These are phyloP conservation scores for Siniperca scherzeri DNA, from an alignment of 2,797 vertebrate genomes.

Conservation along the genomic window DNA sequence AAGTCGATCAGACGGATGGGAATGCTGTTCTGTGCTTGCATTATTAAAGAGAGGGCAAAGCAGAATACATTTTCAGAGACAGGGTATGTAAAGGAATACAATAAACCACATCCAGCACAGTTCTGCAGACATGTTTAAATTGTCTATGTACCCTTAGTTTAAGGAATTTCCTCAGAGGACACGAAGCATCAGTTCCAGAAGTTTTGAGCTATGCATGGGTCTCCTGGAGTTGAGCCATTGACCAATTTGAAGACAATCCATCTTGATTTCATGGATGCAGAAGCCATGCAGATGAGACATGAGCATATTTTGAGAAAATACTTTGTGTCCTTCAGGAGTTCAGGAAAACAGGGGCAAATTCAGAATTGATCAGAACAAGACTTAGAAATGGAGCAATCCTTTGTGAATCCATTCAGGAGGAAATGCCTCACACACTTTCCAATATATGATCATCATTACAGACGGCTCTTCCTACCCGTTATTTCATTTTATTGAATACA, in stretches of 20 bases:
- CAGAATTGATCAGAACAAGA: slow-evolving; percentile 29
- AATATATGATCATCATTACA: background rate
- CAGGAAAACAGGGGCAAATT: slow-evolving; percentile 24
- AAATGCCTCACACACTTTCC: background rate
- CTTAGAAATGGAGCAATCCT: background rate
- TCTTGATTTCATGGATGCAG: slow-evolving; percentile 58
- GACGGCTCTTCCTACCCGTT: background rate
- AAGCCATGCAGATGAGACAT: slow-evolving; percentile 56
- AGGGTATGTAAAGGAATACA: slow-evolving; percentile 45
- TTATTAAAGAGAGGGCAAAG: slow-evolving; percentile 45
- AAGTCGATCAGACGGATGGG: slow-evolving; percentile 51
- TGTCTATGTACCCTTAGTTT: slow-evolving; percentile 29
- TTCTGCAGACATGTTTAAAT: slow-evolving; percentile 46
- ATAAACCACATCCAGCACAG: slow-evolving; percentile 35
- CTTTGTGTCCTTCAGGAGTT: slow-evolving; percentile 28
- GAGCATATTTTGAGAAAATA: slow-evolving; percentile 48
- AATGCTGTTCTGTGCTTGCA: slow-evolving; percentile 37
- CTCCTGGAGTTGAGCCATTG: slow-evolving; percentile 42
- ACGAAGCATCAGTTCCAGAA: slow-evolving; percentile 33
- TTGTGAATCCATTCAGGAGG: background rate
- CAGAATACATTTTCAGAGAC: slow-evolving; percentile 38
- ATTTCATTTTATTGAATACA: slow-evolving; percentile 8
- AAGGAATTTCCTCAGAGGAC: slow-evolving; percentile 43
- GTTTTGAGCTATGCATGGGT: slow-evolving; percentile 24
- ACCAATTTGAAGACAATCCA: slow-evolving; percentile 54